Evolutionary conservation across 2,888 invertebrate genomes (phyloP).

Genomic region (Drosophila neutralis): DNA sequence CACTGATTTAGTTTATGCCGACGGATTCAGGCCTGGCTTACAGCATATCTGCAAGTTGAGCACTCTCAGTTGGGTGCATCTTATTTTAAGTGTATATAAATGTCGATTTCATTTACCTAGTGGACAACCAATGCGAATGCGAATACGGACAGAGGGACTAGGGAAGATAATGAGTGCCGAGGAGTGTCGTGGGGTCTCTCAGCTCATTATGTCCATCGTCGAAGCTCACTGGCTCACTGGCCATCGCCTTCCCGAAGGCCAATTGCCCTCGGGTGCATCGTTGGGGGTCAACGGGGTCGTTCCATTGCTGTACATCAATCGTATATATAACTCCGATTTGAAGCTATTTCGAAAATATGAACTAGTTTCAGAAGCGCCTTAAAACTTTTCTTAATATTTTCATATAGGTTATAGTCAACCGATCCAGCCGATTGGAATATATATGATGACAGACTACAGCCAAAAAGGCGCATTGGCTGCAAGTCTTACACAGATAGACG

Average conservation of each 20-base stretch:
- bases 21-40: background rate
- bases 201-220: conserved; percentile 57
- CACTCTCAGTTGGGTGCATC: background rate
- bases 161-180: background rate
- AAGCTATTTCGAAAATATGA: too few species aligned
- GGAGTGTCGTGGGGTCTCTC: conserved; percentile 3
- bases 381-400: background rate
- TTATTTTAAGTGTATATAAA: conserved; percentile 79
- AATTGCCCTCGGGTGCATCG: conserved; percentile 17
- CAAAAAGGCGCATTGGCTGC: background rate
- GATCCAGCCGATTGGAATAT: background rate
- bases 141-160: background rate
- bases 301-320: background rate
- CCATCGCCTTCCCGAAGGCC: conserved; percentile 25
- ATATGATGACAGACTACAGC: too few species aligned
- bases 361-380: background rate
- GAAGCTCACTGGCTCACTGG: conserved; percentile 61
- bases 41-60: background rate
- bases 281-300: conserved; percentile 11
- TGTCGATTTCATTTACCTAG: conserved; percentile 80
- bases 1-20: too few species aligned
- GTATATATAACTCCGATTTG: background rate
- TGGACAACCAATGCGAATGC: conserved; percentile 52
- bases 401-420: background rate
- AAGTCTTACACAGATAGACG: too few species aligned